Percentiles rank a stretch among this genome's conserved stretches.
These are phyloP conservation scores for Pseudomyrmex concolor DNA, from an alignment of 1,140 invertebrate genomes.

Conservation along the genomic window DNA sequence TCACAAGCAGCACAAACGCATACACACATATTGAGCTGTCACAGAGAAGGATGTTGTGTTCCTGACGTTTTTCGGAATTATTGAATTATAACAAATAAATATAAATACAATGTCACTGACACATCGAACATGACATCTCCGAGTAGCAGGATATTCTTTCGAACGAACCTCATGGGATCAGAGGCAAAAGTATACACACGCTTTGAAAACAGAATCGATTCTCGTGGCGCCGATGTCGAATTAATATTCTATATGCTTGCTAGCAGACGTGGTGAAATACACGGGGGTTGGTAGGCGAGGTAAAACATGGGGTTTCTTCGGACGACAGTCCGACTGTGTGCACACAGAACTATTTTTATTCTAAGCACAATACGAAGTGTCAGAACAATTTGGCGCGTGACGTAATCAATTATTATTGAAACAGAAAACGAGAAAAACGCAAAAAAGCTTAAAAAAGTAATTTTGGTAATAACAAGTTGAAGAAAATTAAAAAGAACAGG, in stretches of 20 bases:
- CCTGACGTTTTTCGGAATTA: no score
- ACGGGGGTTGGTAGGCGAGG: constrained; percentile 58
- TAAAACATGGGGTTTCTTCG: constrained; percentile 20
- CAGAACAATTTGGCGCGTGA: no score
- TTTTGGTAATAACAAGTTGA: background rate
- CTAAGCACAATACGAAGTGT: no score
- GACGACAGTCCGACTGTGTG: background rate
- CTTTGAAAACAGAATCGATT: constrained; percentile 63
- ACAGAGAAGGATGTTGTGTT: background rate
- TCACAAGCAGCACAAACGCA: no score
- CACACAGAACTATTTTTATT: no score
- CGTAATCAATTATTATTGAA: background rate
- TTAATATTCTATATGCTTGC: constrained; percentile 67
- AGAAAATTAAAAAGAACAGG: background rate
- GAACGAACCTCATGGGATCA: background rate
- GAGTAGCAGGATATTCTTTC: background rate
- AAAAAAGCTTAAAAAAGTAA: background rate
- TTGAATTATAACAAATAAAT: no score
- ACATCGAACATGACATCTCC: background rate
- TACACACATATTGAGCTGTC: no score
- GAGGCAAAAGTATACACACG: constrained; percentile 11
- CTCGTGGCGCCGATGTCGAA: constrained; percentile 56
- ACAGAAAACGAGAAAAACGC: background rate
- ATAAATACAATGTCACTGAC: background rate
- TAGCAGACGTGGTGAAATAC: background rate